Percentiles rank a stretch among this genome's conserved stretches.
These are phyloP conservation scores for Sisyra terminalis DNA, from an alignment of 2,888 invertebrate species.

Conservation along the genomic window DNA sequence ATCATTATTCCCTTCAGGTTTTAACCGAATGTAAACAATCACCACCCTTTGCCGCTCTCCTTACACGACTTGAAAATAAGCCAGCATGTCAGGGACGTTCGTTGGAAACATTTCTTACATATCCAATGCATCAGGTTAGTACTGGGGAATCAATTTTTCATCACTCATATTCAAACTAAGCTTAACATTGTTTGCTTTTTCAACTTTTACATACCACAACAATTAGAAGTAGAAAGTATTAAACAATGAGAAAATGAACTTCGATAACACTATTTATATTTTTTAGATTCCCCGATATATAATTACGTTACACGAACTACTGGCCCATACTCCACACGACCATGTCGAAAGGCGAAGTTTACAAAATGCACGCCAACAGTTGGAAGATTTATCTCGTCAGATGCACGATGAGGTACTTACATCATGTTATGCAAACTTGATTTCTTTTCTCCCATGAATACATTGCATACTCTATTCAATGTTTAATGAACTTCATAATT, in stretches of 20 bases:
- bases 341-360: conserved; percentile 83
- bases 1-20: conserved; percentile 84
- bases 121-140: conserved; percentile 84
- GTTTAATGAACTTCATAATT: not conserved
- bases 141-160: too few relatives aligned
- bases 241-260: too few relatives aligned
- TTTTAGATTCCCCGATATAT: conserved; percentile 78
- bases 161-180: too few relatives aligned
- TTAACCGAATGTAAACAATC: conserved; percentile 85
- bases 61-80: conserved; percentile 71
- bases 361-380: conserved; percentile 71
- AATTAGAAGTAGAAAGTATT: too few relatives aligned
- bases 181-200: too few relatives aligned
- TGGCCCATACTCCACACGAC: conserved; percentile 86
- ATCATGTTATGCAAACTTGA: conserved; percentile 1
- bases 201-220: too few relatives aligned
- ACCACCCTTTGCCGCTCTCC: conserved; percentile 56
- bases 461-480: not conserved
- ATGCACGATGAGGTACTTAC: conserved; percentile 69
- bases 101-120: conserved; percentile 76
- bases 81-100: conserved; percentile 71
- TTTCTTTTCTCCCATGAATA: not conserved
- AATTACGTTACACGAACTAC: conserved; percentile 73
- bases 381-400: conserved; percentile 70
- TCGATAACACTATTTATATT: conserved; percentile 6